These are phyloP conservation scores for Saxicola maurus DNA, from an alignment of 2,797 vertebrate genomes.

Conservation along the genomic window DNA sequence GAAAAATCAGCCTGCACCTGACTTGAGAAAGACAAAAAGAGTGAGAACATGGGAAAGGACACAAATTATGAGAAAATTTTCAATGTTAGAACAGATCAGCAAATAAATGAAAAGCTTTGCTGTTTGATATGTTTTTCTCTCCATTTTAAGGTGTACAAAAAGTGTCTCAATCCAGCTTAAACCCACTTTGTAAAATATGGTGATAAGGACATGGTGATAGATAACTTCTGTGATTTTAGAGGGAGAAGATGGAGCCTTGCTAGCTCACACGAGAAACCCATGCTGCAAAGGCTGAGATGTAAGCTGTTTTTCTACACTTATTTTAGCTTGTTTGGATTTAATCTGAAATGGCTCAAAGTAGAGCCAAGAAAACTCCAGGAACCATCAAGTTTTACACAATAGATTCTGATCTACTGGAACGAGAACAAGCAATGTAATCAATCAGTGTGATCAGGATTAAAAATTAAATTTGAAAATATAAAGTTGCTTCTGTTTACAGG, in stretches of 20 bases:
- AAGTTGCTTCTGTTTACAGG: neutral
- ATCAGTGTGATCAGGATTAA: neutral
- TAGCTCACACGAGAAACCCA: neutral
- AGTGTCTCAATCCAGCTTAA: neutral
- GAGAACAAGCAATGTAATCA: neutral
- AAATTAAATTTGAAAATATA: neutral
- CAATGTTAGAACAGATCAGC: neutral
- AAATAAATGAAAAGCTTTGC: neutral
- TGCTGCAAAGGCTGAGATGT: neutral
- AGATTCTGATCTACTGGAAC: neutral
- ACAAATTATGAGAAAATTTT: neutral
- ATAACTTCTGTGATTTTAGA: neutral
- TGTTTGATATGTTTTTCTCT: neutral
- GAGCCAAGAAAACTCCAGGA: neutral
- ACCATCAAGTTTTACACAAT: neutral
- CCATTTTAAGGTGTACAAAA: neutral
- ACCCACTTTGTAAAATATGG: neutral
- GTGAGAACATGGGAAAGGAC: neutral
- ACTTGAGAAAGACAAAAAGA: neutral
- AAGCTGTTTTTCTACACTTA: neutral
- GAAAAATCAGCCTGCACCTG: neutral
- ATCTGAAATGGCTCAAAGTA: neutral
- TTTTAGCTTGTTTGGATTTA: neutral
- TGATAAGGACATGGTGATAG: neutral
- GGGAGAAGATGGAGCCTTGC: neutral